Percentiles rank a stretch among this genome's conserved stretches.
Conservation (phyloP, 2,797 vertebrate genomes). For the Oophaga sylvatica region DNA sequence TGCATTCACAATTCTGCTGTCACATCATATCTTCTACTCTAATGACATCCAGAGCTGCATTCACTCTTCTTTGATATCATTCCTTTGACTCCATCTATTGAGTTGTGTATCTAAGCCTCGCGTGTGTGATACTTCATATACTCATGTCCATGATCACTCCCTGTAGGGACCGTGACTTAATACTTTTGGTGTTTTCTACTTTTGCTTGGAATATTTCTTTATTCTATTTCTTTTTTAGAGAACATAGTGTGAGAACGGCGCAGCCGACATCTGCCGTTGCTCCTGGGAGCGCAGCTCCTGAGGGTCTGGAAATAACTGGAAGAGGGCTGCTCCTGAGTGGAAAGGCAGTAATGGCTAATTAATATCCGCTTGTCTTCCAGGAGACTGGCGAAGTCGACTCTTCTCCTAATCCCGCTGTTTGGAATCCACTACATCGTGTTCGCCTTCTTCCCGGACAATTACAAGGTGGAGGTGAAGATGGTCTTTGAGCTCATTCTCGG, state of each 20-base stretch:
- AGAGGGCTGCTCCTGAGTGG: neutral
- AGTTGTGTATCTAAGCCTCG: neutral
- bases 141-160: no score
- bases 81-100: neutral
- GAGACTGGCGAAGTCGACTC: slow-evolving; percentile 93
- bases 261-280: neutral
- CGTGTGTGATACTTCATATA: neutral
- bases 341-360: no score
- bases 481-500: slow-evolving; percentile 92
- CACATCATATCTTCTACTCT: no score
- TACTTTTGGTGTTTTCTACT: no score
- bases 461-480: slow-evolving; percentile 83
- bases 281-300: neutral
- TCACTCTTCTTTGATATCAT: no score
- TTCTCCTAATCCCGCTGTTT: slow-evolving; percentile 94
- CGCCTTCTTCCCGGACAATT: slow-evolving; percentile 91
- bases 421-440: slow-evolving; percentile 95
- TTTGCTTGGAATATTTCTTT: no score
- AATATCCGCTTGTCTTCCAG: slow-evolving; percentile 71
- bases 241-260: neutral
- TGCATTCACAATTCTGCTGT: no score
- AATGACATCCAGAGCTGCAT: no score
- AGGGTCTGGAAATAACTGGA: no score
- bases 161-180: no score
- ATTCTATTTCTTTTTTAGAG: no score